Percentiles rank a stretch among this genome's conserved stretches.
These are phyloP conservation scores for Botia kubotai DNA, from an alignment of 2,797 vertebrate genomes.

Conservation along the genomic window DNA sequence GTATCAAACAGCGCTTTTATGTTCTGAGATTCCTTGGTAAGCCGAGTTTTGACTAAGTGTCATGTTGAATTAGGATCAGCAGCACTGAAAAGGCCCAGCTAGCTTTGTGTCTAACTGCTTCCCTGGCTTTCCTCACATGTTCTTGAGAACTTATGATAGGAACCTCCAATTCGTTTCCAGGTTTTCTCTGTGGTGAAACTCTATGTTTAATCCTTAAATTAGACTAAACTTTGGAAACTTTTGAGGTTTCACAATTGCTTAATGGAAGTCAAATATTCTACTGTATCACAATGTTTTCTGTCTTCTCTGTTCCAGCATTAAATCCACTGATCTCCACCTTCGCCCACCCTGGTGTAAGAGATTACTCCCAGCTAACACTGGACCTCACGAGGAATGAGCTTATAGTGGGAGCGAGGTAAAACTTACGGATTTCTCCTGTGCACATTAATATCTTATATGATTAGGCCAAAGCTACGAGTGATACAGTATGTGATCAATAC, in stretches of 20 bases:
- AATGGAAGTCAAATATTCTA: background rate
- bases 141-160: conserved; percentile 27
- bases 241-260: background rate
- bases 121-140: conserved; percentile 49
- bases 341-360: conserved; percentile 86
- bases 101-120: conserved; percentile 62
- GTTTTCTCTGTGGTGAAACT: background rate
- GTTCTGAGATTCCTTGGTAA: conserved; percentile 41
- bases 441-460: conserved; percentile 56
- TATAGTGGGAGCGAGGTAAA: conserved; percentile 97
- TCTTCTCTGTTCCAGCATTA: conserved; percentile 79
- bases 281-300: conserved; percentile 23
- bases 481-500: background rate
- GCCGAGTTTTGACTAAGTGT: conserved; percentile 67
- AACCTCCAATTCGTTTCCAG: conserved; percentile 9
- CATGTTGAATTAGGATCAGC: conserved; percentile 67
- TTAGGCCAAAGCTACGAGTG: background rate
- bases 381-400: conserved; percentile 96
- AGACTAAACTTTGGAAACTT: background rate
- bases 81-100: conserved; percentile 56
- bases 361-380: conserved; percentile 96
- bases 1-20: conserved; percentile 65
- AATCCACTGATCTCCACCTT: conserved; percentile 93
- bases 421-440: conserved; percentile 51
- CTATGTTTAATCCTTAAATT: conserved; percentile 4